Conservation (phyloP, 2,797 vertebrate species). For the Gymnoscopelus braueri region DNA sequence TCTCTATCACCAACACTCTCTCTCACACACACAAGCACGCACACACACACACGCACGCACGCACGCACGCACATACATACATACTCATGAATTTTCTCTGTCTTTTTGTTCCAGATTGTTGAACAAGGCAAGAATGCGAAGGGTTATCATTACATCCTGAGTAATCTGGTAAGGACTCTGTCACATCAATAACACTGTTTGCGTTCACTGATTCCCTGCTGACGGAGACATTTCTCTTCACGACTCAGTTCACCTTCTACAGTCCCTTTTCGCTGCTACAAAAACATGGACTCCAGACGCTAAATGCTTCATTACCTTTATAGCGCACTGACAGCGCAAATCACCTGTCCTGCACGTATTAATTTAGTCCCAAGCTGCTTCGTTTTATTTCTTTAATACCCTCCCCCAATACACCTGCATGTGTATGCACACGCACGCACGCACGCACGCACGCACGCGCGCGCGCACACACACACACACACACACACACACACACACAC, state of each 20-base stretch:
- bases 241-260: not conserved
- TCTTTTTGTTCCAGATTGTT: conserved; percentile 87
- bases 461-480: too few species aligned
- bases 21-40: conserved; percentile 12
- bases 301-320: too few species aligned
- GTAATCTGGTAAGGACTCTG: conserved; percentile 91
- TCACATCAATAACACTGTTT: not conserved
- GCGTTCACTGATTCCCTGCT: not conserved
- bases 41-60: conserved; percentile 7
- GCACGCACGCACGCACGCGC: too few species aligned
- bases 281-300: too few species aligned
- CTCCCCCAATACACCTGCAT: not conserved
- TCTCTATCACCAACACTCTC: not conserved
- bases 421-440: too few species aligned
- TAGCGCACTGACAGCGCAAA: too few species aligned
- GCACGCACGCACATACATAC: too few species aligned
- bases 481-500: too few species aligned
- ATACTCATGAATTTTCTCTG: not conserved
- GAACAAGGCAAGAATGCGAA: conserved; percentile 96
- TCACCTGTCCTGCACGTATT: too few species aligned
- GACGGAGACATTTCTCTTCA: not conserved
- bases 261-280: too few species aligned
- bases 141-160: conserved; percentile 98
- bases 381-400: conserved; percentile 43
- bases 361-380: conserved; percentile 36